Evolutionary conservation across 2,888 invertebrate species (phyloP).

Genomic region (Suillia variegata): DNA sequence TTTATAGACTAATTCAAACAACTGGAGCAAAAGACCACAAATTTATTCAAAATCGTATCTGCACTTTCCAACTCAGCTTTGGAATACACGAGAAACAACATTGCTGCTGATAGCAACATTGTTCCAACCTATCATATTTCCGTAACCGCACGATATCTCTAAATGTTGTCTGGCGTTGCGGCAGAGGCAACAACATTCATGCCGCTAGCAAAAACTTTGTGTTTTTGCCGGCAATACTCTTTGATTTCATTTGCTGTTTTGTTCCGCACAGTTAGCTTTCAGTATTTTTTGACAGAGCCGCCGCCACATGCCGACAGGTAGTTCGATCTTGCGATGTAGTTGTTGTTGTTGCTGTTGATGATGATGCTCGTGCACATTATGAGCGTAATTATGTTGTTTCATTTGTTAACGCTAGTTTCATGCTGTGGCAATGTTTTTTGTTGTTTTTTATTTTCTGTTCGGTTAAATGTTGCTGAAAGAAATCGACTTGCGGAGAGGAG

Average conservation of each 20-base stretch:
- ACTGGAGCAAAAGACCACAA: too few relatives aligned
- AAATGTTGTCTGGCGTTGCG: too few relatives aligned
- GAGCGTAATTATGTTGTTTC: conserved; percentile 14
- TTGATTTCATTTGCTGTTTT: conserved; percentile 31
- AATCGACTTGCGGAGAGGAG: neutral
- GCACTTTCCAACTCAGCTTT: too few relatives aligned
- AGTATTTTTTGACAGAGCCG: neutral
- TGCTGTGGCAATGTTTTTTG: neutral
- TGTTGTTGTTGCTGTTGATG: too few relatives aligned
- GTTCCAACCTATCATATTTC: too few relatives aligned
- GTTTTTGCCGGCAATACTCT: conserved; percentile 12
- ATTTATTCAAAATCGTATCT: too few relatives aligned
- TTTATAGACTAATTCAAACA: too few relatives aligned
- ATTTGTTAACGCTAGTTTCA: conserved; percentile 6
- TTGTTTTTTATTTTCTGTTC: neutral
- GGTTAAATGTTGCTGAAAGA: neutral
- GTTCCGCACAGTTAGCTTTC: conserved; percentile 21
- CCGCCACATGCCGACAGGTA: neutral
- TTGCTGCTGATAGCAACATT: too few relatives aligned
- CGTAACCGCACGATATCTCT: too few relatives aligned
- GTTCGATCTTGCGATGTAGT: conserved; percentile 3
- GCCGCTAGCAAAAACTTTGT: neutral
- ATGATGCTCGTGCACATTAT: neutral
- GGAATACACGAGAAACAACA: too few relatives aligned
- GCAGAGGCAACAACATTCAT: too few relatives aligned